These are phyloP conservation scores for Colostygia pectinataria DNA, from an alignment of 2,888 invertebrate genomes.

Conservation along the genomic window DNA sequence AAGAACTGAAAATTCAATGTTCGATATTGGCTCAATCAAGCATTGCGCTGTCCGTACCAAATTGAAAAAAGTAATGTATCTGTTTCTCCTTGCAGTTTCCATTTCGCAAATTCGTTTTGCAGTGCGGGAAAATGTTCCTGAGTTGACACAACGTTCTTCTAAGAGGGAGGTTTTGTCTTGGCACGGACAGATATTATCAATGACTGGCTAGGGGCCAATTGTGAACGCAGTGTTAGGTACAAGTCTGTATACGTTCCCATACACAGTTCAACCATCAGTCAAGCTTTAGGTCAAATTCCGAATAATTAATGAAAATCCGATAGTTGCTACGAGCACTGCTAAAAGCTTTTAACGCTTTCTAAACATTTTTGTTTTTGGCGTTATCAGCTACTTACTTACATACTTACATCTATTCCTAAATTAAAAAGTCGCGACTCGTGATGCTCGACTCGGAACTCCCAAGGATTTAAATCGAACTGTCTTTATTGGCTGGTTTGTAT, in stretches of 20 bases:
- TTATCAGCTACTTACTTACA: not conserved
- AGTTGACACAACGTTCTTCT: conserved; percentile 48
- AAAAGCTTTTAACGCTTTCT: not conserved
- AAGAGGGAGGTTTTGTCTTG: conserved; percentile 58
- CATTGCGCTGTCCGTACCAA: conserved; percentile 17
- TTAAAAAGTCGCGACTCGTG: too few relatives aligned
- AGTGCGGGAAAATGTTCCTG: conserved; percentile 41
- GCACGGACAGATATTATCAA: conserved; percentile 62
- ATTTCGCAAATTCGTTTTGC: conserved; percentile 32
- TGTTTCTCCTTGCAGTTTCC: conserved; percentile 29
- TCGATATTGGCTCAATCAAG: conserved; percentile 37
- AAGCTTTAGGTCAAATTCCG: conserved; percentile 37
- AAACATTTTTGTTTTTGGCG: conserved; percentile 2
- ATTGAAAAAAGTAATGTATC: conserved; percentile 32
- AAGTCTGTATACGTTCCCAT: conserved; percentile 14
- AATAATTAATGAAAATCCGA: conserved; percentile 27
- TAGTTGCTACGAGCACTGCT: conserved; percentile 23
- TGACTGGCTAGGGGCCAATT: conserved; percentile 65
- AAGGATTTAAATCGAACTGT: not conserved
- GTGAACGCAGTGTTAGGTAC: conserved; percentile 37
- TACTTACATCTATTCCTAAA: not conserved
- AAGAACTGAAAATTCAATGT: conserved; percentile 61
- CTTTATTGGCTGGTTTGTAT: conserved; percentile 19
- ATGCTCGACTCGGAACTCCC: not conserved
- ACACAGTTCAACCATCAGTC: conserved; percentile 40